phyloP scores from a whole-genome alignment of 2,888 invertebrate species.

The Syrphus vitripennis region DNA sequence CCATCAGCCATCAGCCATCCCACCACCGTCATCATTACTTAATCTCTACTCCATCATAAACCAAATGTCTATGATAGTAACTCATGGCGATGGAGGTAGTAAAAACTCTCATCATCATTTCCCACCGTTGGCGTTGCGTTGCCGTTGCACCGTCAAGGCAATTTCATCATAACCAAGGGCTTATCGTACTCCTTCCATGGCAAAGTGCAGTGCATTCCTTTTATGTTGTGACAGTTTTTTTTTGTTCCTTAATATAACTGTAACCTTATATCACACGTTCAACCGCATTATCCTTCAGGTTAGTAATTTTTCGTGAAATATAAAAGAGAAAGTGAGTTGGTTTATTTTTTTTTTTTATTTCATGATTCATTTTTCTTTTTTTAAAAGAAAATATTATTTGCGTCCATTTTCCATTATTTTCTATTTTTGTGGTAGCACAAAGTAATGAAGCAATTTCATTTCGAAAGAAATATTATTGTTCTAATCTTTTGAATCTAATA shows the following conservation, averaged over 20 bases:
- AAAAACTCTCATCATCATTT: constrained; percentile 66
- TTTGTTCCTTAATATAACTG: background rate
- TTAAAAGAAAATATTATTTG: constrained; percentile 29
- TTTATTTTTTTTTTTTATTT: constrained; percentile 17
- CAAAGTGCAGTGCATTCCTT: constrained; percentile 51
- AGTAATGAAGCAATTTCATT: constrained; percentile 23
- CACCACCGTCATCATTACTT: constrained; percentile 54
- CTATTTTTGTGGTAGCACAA: background rate
- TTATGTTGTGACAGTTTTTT: constrained; percentile 55
- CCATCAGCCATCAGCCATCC: background rate
- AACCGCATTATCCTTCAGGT: constrained; percentile 53
- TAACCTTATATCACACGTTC: constrained; percentile 50
- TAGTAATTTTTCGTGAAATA: background rate
- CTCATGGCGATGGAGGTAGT: constrained; percentile 33
- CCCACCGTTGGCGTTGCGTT: background rate
- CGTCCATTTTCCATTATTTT: constrained; percentile 45
- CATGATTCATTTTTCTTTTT: background rate
- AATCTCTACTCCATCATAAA: constrained; percentile 62
- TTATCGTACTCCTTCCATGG: constrained; percentile 45
- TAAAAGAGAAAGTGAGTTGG: background rate
- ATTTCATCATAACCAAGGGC: constrained; percentile 58
- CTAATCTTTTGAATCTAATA: constrained; percentile 48
- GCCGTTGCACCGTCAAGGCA: constrained; percentile 45
- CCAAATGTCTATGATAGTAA: constrained; percentile 49
- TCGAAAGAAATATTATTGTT: constrained; percentile 13